phyloP scores from a whole-genome alignment of 2,797 vertebrate genomes.

The Falco peregrinus region DNA sequence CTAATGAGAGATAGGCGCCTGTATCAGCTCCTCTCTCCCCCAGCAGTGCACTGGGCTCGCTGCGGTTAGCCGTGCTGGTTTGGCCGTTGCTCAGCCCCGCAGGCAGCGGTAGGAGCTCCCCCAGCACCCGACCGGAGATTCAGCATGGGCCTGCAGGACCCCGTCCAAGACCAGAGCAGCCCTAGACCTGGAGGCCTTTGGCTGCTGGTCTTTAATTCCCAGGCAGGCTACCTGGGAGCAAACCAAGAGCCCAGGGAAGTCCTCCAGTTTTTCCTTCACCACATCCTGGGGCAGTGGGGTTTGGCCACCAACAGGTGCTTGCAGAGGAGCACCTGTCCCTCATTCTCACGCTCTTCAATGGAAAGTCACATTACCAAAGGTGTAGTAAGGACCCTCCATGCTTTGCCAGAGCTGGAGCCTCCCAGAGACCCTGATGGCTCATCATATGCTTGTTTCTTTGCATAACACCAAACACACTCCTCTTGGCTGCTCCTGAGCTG shows the following conservation, averaged over 20 bases:
- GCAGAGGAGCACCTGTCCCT: not conserved
- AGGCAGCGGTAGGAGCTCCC: not conserved
- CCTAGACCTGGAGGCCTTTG: not conserved
- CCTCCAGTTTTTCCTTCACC: not conserved
- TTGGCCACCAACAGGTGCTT: not conserved
- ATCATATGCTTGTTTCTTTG: rapidly evolving
- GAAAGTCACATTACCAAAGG: not conserved
- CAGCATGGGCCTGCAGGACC: not conserved
- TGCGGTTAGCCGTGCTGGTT: not conserved
- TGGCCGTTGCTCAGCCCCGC: rapidly evolving
- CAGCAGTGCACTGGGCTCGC: rapidly evolving
- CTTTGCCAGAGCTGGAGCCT: not conserved
- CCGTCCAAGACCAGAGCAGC: not conserved
- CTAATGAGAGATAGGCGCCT: not conserved
- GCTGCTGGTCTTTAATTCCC: not conserved
- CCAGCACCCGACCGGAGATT: not conserved
- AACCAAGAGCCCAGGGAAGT: not conserved
- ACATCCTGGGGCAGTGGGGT: not conserved
- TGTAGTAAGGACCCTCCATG: not conserved
- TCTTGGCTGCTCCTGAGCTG: not conserved
- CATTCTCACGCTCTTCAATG: rapidly evolving
- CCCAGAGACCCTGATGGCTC: not conserved
- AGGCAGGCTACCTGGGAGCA: not conserved
- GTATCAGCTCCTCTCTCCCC: not conserved
- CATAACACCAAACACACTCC: rapidly evolving